These are phyloP conservation scores for Drosophila grimshawi DNA, from an alignment of 1,140 invertebrate genomes.

Conservation along the genomic window DNA sequence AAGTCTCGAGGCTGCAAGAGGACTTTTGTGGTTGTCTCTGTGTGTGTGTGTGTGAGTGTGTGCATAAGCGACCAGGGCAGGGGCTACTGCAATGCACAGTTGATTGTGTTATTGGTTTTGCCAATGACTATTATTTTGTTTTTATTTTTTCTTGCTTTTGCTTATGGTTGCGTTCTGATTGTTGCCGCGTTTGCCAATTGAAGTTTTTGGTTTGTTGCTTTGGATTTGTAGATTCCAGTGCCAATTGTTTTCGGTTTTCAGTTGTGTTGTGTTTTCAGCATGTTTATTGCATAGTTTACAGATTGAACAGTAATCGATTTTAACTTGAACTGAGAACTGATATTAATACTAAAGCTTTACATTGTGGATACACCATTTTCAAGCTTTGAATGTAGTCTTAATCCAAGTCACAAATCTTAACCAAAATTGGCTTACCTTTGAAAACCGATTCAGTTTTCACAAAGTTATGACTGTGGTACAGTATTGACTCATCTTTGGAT, in stretches of 20 bases:
- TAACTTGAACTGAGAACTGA: background rate
- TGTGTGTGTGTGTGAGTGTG: background rate
- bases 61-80: background rate
- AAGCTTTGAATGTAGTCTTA: too few species aligned
- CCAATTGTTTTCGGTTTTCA: background rate
- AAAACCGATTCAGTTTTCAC: background rate
- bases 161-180: slow-evolving; percentile 66
- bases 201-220: slow-evolving; percentile 11
- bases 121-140: slow-evolving; percentile 54
- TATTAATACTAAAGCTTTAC: background rate
- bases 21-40: slow-evolving; percentile 10
- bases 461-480: too few species aligned
- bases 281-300: slow-evolving; percentile 13
- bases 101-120: slow-evolving; percentile 82
- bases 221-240: too few species aligned
- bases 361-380: background rate
- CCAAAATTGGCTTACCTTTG: too few species aligned
- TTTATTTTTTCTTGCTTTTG: slow-evolving; percentile 41
- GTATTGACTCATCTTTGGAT: too few species aligned
- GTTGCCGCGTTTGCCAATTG: slow-evolving; percentile 49
- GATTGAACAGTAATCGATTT: slow-evolving; percentile 56
- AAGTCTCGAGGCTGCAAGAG: slow-evolving; percentile 69
- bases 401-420: too few species aligned
- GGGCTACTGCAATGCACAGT: slow-evolving; percentile 54
- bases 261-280: background rate